Evolutionary conservation across 2,888 invertebrate species (phyloP), one percentile per base, ranked within the genome.

Genomic region (Salticus scenicus): DNA sequence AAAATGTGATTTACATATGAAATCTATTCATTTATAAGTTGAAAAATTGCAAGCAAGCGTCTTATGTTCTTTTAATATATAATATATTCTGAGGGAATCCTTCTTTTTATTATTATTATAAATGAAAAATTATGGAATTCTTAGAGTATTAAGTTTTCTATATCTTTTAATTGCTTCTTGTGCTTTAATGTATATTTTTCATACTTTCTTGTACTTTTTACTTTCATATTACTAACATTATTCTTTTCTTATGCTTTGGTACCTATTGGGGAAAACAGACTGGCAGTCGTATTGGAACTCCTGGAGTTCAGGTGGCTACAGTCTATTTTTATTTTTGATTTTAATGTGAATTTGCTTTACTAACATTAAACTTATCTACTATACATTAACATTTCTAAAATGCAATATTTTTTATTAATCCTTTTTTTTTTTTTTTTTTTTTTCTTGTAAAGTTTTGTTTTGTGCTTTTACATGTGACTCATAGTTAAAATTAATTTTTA

Each of bases 231-330:
- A 84, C 83, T 84, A 84, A 84, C 83, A 74, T 33, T 64, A 70
- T 57, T 83, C 83, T 83, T 71, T 51, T 86, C 81, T 77, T 71
- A 66, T 73, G 47, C 66, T 84, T 69, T 77, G 73, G 66, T 73
- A 37, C 76, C 70, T 42, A 77, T 77, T 69, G 79, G 71, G 51
- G 24, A 57, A 67, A 27, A 71, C 85, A 85, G 87, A 87, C 78
- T 87, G 87, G 87, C 87, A 87, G 69, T 85, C 81, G 20, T 87
- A 87, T 73, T 87, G 87, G 87, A 87, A 87, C 88, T 89, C 90
- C 88, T 90, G 90, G 90, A 90, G 90, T 88, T 89, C 90, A 90
- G 90, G 90, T 90, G 87, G 87, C 74, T 84, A 84, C 77, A 73
- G 67, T 66, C 73, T 71, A 69, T 47, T 77, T 67, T 67, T 70